Percentiles rank a stretch among this genome's conserved stretches.
Evolutionary conservation across 2,797 vertebrate genomes (phyloP).

Genomic region (Sarcophilus harrisii): DNA sequence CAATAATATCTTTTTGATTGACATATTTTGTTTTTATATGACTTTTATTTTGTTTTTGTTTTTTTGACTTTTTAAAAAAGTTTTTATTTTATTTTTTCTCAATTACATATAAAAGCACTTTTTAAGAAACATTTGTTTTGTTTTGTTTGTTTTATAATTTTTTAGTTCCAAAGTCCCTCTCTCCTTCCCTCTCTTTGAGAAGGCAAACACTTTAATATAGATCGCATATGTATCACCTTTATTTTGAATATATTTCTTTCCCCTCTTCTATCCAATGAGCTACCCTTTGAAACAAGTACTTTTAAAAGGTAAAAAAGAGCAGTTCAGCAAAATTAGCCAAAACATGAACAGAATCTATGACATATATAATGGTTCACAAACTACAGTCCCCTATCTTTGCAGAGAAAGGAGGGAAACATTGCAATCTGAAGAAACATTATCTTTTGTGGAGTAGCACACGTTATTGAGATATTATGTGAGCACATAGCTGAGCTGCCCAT

Average conservation of each 20-base stretch:
- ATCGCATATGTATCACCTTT: not conserved
- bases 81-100: no score
- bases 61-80: no score
- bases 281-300: not conserved
- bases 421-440: not conserved
- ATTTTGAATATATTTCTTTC: not conserved
- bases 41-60: no score
- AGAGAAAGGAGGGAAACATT: not conserved
- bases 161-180: no score
- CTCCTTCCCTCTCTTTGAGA: no score
- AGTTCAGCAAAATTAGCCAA: not conserved
- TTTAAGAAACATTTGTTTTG: no score
- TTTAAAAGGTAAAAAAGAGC: not conserved
- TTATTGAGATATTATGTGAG: not conserved
- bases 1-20: not conserved
- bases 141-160: no score
- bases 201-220: no score
- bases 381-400: not conserved
- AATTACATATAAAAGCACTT: no score
- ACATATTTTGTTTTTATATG: not conserved
- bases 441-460: accelerated
- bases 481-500: not conserved
- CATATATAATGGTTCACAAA: not conserved
- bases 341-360: not conserved
- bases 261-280: not conserved